Evolutionary conservation across 2,113 vertebrate genomes (phyloP), one percentile per base, ranked within the genome.

Genomic region (Notothenia rossii): DNA sequence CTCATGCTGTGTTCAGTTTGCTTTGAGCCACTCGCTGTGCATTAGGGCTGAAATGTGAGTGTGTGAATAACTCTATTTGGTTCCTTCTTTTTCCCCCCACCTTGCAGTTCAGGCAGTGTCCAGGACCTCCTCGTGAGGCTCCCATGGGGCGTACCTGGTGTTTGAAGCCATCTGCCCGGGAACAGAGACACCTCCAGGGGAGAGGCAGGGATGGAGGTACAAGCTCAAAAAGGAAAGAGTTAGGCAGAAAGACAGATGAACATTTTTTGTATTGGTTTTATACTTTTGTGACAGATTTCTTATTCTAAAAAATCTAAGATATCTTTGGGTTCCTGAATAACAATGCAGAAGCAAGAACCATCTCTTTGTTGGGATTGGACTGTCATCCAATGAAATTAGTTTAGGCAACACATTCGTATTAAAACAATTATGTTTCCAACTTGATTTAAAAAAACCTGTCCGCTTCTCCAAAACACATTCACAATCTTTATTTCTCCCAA

Each of bases 121-220:
- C 85, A 81, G 83, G 79, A 88, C 86, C 82, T 87, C 88, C 88
- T 89, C 54, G 7, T 87, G 82, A 84, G 69, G 68, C 76, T 77
- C 87, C 85, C 77, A 5, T 43, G 85, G 83, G 89, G 67, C 62
- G 72, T 75, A 89, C 90, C 90, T 77, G 82, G 25, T 79, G 81
- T 91, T 91, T 91, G 89, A 91, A 89, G 89, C 89, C 91, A 91
- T 91, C 89, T 92, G 89, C 48, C 69, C 74, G 50, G 77, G 49
- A 63, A 65, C 59, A n/a, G 60, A 49, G 72, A 53, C 69, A 36
- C 5, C 33, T 58, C 49, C 61, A 61, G n/a, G 66, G 69, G 17
- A 63, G 59, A 43, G 71, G 15, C 22, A 22, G 22, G 22, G 55
- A 5, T 56, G 71, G 62, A 49, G 67, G 80, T 48, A 25, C 17